phyloP scores from a whole-genome alignment of 2,113 vertebrate species.

The Struthio camelus region DNA sequence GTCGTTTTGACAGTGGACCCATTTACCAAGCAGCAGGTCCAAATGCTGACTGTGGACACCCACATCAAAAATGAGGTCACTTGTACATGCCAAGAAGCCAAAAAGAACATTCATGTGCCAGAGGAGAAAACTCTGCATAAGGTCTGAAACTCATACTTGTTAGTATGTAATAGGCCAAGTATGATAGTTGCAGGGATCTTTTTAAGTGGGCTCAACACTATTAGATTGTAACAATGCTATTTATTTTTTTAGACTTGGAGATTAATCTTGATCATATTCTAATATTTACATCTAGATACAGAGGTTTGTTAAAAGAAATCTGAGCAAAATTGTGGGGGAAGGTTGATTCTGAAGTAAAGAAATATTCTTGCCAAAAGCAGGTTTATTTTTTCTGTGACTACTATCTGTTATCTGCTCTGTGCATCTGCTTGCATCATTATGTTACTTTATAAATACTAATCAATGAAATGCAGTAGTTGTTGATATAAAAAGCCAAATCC shows the following conservation, averaged over 20 bases:
- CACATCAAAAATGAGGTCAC: not conserved
- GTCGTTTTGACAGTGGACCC: not conserved
- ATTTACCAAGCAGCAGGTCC: not conserved
- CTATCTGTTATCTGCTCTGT: not conserved
- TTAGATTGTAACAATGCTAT: not conserved
- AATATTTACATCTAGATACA: not conserved
- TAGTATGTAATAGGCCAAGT: fast-evolving
- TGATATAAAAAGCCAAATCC: not conserved
- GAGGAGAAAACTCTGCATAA: not conserved
- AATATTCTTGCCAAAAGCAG: not conserved
- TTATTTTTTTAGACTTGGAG: not conserved
- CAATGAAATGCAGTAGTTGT: not conserved
- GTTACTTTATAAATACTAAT: not conserved
- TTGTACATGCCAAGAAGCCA: not conserved
- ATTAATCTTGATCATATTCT: not conserved
- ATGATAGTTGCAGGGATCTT: not conserved
- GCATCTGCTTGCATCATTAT: not conserved
- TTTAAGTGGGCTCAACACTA: not conserved
- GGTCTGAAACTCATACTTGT: not conserved
- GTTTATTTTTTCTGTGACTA: not conserved
- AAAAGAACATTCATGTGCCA: not conserved
- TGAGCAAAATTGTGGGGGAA: not conserved
- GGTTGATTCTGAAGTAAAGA: not conserved
- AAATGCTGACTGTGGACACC: not conserved
- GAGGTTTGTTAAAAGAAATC: not conserved